phyloP scores from a whole-genome alignment of 2,113 vertebrate genomes.

The Pedetes capensis region DNA sequence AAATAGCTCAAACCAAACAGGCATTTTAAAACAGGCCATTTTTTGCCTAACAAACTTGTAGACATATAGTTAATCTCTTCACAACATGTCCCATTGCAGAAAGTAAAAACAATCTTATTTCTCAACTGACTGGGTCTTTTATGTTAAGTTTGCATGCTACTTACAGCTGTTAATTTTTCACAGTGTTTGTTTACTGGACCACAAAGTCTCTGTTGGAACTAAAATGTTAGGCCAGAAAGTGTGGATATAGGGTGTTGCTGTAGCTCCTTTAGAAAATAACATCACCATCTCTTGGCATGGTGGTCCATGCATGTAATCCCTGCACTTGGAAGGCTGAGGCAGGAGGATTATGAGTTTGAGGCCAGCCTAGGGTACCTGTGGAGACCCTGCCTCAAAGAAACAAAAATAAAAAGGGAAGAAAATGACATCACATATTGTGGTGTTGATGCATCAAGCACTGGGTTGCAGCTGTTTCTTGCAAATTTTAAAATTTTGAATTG shows the following conservation, averaged over 20 bases:
- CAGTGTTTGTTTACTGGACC: conserved; percentile 37
- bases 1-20: background rate
- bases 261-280: background rate
- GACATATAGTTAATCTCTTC: background rate
- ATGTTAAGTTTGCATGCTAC: conserved; percentile 27
- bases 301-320: too few relatives aligned
- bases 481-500: background rate
- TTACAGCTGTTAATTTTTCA: conserved; percentile 31
- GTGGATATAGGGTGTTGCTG: background rate
- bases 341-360: too few relatives aligned
- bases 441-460: background rate
- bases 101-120: conserved; percentile 35
- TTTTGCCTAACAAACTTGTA: background rate
- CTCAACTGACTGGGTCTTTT: conserved; percentile 39
- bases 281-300: background rate
- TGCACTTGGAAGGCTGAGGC: too few relatives aligned
- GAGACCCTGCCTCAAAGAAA: too few relatives aligned
- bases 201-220: background rate
- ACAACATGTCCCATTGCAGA: background rate
- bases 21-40: background rate
- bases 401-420: background rate
- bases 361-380: too few relatives aligned
- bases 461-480: background rate
- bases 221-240: background rate
- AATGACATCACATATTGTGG: background rate